Evolutionary conservation across 2,797 vertebrate species (phyloP), one percentile per base, ranked within the genome.

Genomic region (Myotis vivesi): DNA sequence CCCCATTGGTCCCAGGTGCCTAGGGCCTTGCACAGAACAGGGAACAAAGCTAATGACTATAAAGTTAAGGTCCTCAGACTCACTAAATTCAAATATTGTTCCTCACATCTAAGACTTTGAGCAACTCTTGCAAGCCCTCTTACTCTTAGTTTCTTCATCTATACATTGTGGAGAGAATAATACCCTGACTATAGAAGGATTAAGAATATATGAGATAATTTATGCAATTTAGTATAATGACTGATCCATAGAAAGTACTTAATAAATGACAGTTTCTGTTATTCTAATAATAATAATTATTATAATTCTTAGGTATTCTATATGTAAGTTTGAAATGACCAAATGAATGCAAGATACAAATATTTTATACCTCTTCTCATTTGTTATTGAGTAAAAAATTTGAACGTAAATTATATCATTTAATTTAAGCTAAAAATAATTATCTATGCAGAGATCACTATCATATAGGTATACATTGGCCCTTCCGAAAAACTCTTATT

Each of bases 351-450:
- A 91, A 92, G 95, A 64, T 49, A 66, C 55, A 86, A 94, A 91
- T 84, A 55, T 83, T 80, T 55, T 28, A 55, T 92, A 68, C 1
- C 6, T 91, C 87, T 36, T 62, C 23, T 66, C 59, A 85, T 77
- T 92, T 93, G 62, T 79, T 94, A 51, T 36, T 84, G 38, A 93
- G 22, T 30, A 57, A 94, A 94, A 86, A 94, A 17, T 76, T 72
- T 84, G 30, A 92, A 93, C 73, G 53, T 73, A 92, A 89, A 91
- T 96, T 83, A 77, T 80, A 93, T 93, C 72, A 87, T 87, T 87
- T 81, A 91, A 81, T 73, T 76, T 91, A 92, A 64, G 30, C 6
- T 30, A 64, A 89, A 96, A 95, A 92, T 89, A 19, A 96, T 94
- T 83, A 87, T 44, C 33, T 62, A 87, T 84, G 53, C 76, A 84